Base-by-base conservation (phyloP, 2,797 vertebrate genomes). In the Margarornis squamiger region DNA sequence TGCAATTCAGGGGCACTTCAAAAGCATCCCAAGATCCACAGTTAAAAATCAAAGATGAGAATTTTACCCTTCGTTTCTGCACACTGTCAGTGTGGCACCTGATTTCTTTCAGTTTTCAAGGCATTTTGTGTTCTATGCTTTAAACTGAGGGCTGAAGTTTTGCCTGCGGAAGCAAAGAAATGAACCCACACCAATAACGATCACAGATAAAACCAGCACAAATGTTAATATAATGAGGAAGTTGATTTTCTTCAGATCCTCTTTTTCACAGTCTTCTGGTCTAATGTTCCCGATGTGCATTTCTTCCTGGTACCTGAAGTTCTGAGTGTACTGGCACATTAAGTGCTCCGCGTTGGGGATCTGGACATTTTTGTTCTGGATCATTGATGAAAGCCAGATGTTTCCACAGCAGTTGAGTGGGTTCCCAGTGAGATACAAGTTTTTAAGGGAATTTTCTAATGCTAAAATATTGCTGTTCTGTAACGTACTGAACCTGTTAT, bases 331-430 rank as follows among this genome's bases (percentile, higher is more conserved):
- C 41, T 98, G 93, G 74, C 99, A 99, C 3, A 57, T 99, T 54
- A 98, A 98, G 0, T 96, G 97, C 70, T 98, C 98, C 7, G 98
- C 97, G 6, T 98, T 98, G 0, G 98, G 98, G 51, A 99, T 98
- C 1, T 97, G 96, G 92, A 99, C 98, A 0, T 97, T 96, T 6
- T 98, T 98, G 87, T 97, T 97, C 92, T 98, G 98, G 51, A 99
- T 97, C 97, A 99, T 98, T 6, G 98, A 97, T 1, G 98, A 97
- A 39, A 99, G 98, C 97, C 97, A 98, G 26, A 97, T 91, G 41
- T 99, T 99, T 79, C 97, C 98, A 5, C 99, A 99, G 98, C 99
- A 99, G 92, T 89, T 98, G 29, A 99, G 98, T 0, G 99, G 99
- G 90, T 99, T 99, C 23, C 98, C 99, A 12, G 98, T 97, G 75